Base-by-base conservation (phyloP, 2,888 invertebrate species). In the Ischnus inquisitorius region DNA sequence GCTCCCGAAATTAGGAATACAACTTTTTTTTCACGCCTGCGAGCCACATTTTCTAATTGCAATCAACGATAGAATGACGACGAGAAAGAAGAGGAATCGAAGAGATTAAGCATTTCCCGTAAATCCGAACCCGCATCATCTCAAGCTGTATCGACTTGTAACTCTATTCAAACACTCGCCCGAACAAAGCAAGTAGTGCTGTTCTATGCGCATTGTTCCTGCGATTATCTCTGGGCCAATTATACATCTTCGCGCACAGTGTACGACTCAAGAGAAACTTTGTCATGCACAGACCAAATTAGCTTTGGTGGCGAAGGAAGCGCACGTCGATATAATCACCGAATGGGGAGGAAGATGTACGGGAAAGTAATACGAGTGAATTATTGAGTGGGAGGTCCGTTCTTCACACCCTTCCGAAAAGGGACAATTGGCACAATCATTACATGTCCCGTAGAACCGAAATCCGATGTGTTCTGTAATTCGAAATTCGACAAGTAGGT, bases 261-360 rank as follows among this genome's bases (percentile, higher is more conserved):
- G 46, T 69, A 69, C 62, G 62, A 51, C 39, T 62, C 16, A 22
- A 69, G 51, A 62, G 51, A 64, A 78, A 78, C 78, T 78, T 64
- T 28, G 69, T 41, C 62, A 64, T 60, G 46, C 67, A 22, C 43
- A 67, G 65, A 19, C 10, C 22, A 10, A 48, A 51, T 60, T 78
- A 62, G 69, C 39, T 62, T 64, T 19, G 60, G 46, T 69, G 19
- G 19, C 46, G 48, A 41, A 39, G 46, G 28, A 25, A 16, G 28
- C 25, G 19, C 41, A 34, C 74, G 34, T 12, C 39, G 39, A 75
- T 46, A n/a, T 65, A 22, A 54, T 65, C 46, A 19, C 16, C 12
- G n/a, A 39, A 54, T 10, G n/a, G 14, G 34, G 14, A 16, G 46
- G 25, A n/a, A 51, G 41, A 41, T 54, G 22, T 51, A 54, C 8